These are phyloP conservation scores for Heterochromis multidens DNA, from an alignment of 2,113 vertebrate species.

Conservation along the genomic window DNA sequence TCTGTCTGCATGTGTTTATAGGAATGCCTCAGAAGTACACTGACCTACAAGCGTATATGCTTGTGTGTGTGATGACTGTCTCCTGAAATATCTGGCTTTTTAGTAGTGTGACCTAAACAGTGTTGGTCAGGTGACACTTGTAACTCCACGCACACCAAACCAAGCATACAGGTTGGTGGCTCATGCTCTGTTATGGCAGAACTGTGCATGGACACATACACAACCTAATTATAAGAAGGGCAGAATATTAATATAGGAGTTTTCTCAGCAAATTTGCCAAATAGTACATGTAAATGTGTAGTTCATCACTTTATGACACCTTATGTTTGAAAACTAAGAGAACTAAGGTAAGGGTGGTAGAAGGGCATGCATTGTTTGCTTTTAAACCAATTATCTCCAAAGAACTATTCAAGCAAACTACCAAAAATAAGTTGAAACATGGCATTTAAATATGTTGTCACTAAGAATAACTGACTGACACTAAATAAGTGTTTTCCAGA, in stretches of 20 bases:
- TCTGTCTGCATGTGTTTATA: slow-evolving; percentile 74
- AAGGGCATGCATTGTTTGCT: background rate
- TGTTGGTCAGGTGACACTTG: slow-evolving; percentile 27
- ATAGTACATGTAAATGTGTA: background rate
- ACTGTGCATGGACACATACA: background rate
- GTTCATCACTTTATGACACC: background rate
- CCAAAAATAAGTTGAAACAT: background rate
- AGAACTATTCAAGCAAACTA: background rate
- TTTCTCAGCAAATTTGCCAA: background rate
- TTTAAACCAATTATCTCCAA: background rate
- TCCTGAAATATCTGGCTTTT: background rate
- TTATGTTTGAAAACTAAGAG: background rate
- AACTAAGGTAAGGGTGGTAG: background rate
- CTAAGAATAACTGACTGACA: too few species aligned
- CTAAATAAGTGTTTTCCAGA: too few species aligned
- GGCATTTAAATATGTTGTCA: background rate
- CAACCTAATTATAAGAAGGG: background rate
- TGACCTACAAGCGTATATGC: background rate
- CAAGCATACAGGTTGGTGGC: background rate
- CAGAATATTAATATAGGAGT: background rate
- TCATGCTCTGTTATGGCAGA: slow-evolving; percentile 58
- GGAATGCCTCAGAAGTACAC: slow-evolving; percentile 14
- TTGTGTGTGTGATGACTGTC: background rate
- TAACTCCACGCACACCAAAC: background rate
- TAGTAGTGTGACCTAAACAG: slow-evolving; percentile 12